Evolutionary conservation across 2,113 vertebrate genomes (phyloP).

Genomic region (Rhineura floridana): DNA sequence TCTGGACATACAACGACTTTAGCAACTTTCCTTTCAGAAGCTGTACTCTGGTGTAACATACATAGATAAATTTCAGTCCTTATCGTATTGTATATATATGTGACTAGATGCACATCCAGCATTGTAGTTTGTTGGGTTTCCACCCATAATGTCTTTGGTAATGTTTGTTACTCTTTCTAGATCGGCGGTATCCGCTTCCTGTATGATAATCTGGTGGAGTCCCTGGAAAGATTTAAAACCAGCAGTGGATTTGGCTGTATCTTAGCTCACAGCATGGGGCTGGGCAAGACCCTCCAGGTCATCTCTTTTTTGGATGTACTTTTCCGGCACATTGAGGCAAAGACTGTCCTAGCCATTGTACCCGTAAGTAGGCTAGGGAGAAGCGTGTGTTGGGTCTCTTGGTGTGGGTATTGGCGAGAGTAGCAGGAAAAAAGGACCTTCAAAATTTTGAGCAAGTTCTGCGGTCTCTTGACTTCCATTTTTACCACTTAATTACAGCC

Average conservation of each 20-base stretch:
- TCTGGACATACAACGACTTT: neutral
- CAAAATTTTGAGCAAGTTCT: neutral
- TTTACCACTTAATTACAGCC: neutral
- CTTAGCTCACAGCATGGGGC: slow-evolving; percentile 97
- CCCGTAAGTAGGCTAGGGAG: slow-evolving; percentile 82
- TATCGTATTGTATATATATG: neutral
- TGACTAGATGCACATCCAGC: neutral
- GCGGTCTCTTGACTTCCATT: neutral
- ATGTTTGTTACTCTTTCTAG: slow-evolving; percentile 71
- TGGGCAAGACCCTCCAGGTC: slow-evolving; percentile 97
- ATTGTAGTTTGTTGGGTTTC: neutral
- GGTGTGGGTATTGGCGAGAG: neutral
- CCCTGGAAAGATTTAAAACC: slow-evolving; percentile 92
- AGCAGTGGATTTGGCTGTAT: slow-evolving; percentile 98
- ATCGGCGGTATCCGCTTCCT: slow-evolving; percentile 96
- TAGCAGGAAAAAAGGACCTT: neutral
- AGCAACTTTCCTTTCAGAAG: neutral
- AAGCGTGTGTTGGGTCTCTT: slow-evolving; percentile 5
- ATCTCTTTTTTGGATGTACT: slow-evolving; percentile 97
- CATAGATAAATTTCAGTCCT: neutral
- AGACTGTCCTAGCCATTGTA: slow-evolving; percentile 95
- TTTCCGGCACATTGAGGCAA: slow-evolving; percentile 91
- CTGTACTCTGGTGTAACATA: neutral
- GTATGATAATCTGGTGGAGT: slow-evolving; percentile 97
- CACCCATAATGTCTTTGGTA: slow-evolving; percentile 13